Evolutionary conservation across 2,888 invertebrate genomes (phyloP), one percentile per base, ranked within the genome.

Genomic region (Heliconius ethilla): DNA sequence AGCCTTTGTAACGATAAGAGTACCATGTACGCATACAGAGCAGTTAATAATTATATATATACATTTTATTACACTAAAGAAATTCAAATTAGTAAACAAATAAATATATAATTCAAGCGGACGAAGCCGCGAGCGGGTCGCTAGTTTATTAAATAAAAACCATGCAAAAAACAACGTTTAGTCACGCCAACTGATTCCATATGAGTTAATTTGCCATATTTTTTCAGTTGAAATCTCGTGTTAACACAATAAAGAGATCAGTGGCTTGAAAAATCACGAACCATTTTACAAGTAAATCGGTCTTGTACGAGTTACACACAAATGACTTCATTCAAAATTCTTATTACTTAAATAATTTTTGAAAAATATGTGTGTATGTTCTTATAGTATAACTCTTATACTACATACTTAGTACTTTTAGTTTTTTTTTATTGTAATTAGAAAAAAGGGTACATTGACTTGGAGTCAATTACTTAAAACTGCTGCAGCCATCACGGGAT

Each of bases 161-260:
- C 45, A 51, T 51, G 55, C 22, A 55, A 22, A 22, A 55, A 55
- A 27, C 22, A 22, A 70, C 55, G 7, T 51, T 70, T 29, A 55
- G n/a, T 70, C 55, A 55, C 51, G n/a, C 13, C 55, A 70, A 55
- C 29, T 33, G n/a, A 72, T n/a, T 55, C 9, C 72, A 33, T 59
- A n/a, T 22, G n/a, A 59, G n/a, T 72, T 55, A 72, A 55, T 33
- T 55, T 33, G 7, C 13, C n/a, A 72, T 69, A 55, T 72, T 33
- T 70, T 70, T 55, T 70, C 70, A 70, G 70, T 70, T 70, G 29
- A 29, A 70, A 55, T 29, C 45, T 29, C 27, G 22, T 55, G 22
- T 70, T n/a, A 70, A 59, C n/a, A 33, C n/a, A n/a, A n/a, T 33
- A n/a, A 59, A 33, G 72, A 7, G n/a, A 59, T 33, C 33, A 27